A percentile compares a stretch with the other conserved stretches of the same genome.
These are phyloP conservation scores for Apamea monoglypha DNA, from an alignment of 2,888 invertebrate genomes.

Conservation along the genomic window DNA sequence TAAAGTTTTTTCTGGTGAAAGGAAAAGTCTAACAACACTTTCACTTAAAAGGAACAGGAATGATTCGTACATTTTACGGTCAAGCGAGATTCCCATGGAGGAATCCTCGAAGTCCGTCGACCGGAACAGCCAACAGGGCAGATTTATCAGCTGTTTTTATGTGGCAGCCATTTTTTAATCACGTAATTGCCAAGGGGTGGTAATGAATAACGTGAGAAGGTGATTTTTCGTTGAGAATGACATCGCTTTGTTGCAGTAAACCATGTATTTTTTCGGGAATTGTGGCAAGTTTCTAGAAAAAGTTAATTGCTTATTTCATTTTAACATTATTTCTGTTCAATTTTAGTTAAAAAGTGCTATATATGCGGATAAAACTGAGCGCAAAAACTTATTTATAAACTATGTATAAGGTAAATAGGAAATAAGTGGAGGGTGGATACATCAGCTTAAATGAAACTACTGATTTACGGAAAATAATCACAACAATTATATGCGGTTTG, in stretches of 20 bases:
- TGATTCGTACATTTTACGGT: conserved; percentile 77
- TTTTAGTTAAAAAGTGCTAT: neutral
- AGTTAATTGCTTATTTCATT: neutral
- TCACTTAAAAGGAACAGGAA: conserved; percentile 73
- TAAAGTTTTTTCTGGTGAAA: conserved; percentile 68
- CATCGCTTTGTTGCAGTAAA: conserved; percentile 29
- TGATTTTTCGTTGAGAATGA: conserved; percentile 37
- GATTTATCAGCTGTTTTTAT: conserved; percentile 80
- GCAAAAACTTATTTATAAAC: conserved; percentile 12
- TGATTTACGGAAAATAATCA: conserved; percentile 59
- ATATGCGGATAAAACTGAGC: neutral
- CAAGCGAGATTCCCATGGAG: conserved; percentile 65
- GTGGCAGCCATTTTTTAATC: conserved; percentile 59
- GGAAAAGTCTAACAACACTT: conserved; percentile 78
- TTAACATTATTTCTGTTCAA: neutral
- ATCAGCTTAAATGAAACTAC: conserved; percentile 10
- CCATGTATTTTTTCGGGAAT: neutral
- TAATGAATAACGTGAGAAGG: conserved; percentile 62
- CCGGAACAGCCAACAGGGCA: conserved; percentile 73
- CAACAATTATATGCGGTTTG: conserved; percentile 43
- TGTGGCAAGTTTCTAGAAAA: neutral
- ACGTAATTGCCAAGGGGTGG: conserved; percentile 66
- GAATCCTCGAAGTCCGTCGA: conserved; percentile 70
- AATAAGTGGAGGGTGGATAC: conserved; percentile 8
- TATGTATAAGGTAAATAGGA: conserved; percentile 27